Evolutionary conservation across 2,113 vertebrate species (phyloP).

Genomic region (Podocnemis expansa): DNA sequence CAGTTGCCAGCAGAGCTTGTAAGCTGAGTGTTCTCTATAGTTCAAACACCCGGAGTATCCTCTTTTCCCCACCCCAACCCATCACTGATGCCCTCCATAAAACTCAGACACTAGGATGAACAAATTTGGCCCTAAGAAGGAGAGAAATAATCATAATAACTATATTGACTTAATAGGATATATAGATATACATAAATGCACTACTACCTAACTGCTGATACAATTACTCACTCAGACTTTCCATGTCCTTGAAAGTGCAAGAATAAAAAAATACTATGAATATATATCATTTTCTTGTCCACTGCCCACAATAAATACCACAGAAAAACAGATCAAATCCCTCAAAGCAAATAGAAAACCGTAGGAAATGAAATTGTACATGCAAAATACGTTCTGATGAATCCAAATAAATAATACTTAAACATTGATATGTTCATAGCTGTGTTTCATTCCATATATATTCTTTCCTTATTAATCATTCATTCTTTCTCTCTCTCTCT

Average conservation of each 20-base stretch:
- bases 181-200: not conserved
- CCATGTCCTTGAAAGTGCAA: not conserved
- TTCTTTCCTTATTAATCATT: no score
- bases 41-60: not conserved
- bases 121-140: not conserved
- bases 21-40: not conserved
- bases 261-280: accelerated
- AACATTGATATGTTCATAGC: not conserved
- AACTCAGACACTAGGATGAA: not conserved
- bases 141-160: not conserved
- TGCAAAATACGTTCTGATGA: not conserved
- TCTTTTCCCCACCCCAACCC: not conserved
- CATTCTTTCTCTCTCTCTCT: no score
- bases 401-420: not conserved
- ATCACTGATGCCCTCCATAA: not conserved
- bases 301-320: not conserved
- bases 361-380: not conserved
- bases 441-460: not conserved
- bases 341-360: not conserved
- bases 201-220: not conserved
- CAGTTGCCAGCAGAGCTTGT: not conserved
- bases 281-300: not conserved
- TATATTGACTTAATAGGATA: not conserved
- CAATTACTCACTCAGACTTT: not conserved
- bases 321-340: not conserved